These are phyloP conservation scores for Plectrocnemia conspersa DNA, from an alignment of 1,140 invertebrate genomes.

Conservation along the genomic window DNA sequence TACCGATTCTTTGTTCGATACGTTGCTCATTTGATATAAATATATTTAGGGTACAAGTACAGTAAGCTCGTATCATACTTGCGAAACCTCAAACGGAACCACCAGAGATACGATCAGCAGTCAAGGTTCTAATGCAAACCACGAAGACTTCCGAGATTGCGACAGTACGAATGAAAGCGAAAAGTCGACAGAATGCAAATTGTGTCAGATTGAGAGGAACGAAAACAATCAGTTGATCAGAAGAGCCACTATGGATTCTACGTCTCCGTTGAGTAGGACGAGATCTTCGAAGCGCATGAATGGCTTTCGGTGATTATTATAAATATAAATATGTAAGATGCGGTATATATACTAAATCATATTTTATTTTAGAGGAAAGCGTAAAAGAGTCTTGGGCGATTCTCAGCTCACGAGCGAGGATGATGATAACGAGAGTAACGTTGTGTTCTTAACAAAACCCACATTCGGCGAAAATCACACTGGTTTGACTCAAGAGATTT, in stretches of 20 bases:
- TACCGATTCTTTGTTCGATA: background rate
- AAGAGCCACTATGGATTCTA: conserved; percentile 29
- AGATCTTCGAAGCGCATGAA: conserved; percentile 48
- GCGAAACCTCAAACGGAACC: conserved; percentile 43
- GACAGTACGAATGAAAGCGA: conserved; percentile 35
- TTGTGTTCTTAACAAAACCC: conserved; percentile 36
- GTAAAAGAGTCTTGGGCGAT: conserved; percentile 52
- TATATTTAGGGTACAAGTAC: conserved; percentile 19
- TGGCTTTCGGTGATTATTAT: conserved; percentile 38
- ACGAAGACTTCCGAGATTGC: conserved; percentile 44
- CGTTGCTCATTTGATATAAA: no score
- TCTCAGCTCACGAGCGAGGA: conserved; percentile 39
- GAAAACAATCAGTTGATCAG: conserved; percentile 4
- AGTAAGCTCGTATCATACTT: conserved; percentile 44
- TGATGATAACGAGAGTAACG: conserved; percentile 35
- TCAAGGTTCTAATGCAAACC: conserved; percentile 39
- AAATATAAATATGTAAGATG: no score
- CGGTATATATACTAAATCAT: background rate
- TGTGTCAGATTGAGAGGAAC: conserved; percentile 24
- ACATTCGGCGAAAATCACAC: conserved; percentile 51
- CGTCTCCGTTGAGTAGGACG: conserved; percentile 51
- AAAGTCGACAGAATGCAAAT: conserved; percentile 23
- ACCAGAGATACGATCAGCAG: conserved; percentile 42
- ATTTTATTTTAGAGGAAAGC: conserved; percentile 49
- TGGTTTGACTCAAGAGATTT: conserved; percentile 65